Base-by-base conservation (phyloP, 2,888 invertebrate species). In the Stratiomys singularior region DNA sequence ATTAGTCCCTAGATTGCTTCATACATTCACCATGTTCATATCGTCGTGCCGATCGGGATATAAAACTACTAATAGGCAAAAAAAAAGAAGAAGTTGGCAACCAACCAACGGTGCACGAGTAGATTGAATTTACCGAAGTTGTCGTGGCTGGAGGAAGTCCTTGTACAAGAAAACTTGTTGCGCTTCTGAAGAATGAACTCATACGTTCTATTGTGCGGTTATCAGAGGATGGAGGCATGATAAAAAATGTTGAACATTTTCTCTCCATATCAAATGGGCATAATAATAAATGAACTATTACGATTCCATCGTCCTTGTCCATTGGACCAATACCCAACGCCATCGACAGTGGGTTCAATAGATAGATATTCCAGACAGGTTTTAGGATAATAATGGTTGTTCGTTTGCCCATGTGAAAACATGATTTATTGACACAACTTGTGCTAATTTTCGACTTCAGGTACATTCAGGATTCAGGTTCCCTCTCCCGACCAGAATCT, bases 281-380 rank as follows among this genome's bases (percentile, higher is more conserved):
- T 60, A 25, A 60, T 60, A 60, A 60, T 60, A 60, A 60, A 60
- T 60, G 58, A 60, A 60, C 58, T n/a, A 60, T 60, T 23, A 60
- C 25, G n/a, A 25, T 60, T 60, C 23, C 25, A 25, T 25, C 23
- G 4, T 13, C 52, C n/a, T 13, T 52, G 15, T 13, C 15, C 15
- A 13, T 13, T 2, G 52, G 15, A 15, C 52, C 52, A n/a, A n/a
- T n/a, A n/a, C n/a, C n/a, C n/a, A n/a, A n/a, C n/a, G 2, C 52
- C 37, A 37, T 5, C 37, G 3, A 37, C 9, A 15, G 52, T 18
- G n/a, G 52, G 3, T 3, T n/a, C n/a, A n/a, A n/a, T n/a, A 5
- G 9, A 37, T 37, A 37, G 37, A 37, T 37, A 37, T 37, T 37
- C 18, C 15, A 3, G 52, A 52, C 52, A 13, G 15, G 52, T 7